These are phyloP conservation scores for Hydra vulgaris DNA, from an alignment of 30 jellyfish, hydroid and myxozoan species.

Conservation along the genomic window DNA sequence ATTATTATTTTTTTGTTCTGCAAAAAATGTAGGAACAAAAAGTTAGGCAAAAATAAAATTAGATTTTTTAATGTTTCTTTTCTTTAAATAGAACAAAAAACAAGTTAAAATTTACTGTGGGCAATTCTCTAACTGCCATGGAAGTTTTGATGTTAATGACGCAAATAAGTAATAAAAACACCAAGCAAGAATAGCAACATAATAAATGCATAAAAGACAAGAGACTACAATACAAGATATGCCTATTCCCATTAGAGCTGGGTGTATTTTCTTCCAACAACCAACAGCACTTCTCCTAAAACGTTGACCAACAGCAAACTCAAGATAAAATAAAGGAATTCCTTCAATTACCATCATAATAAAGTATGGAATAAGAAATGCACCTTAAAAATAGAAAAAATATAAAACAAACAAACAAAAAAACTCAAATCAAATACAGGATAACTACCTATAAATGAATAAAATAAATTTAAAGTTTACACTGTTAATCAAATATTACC, in stretches of 20 bases:
- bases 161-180: constrained; percentile 56
- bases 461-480: too few relatives aligned
- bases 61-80: too few relatives aligned
- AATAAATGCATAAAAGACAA: constrained; percentile 63
- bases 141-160: constrained; percentile 55
- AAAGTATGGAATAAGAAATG: constrained; percentile 73
- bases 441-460: too few relatives aligned
- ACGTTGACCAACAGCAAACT: constrained; percentile 83
- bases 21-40: too few relatives aligned
- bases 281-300: constrained; percentile 65
- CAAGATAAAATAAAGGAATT: constrained; percentile 75
- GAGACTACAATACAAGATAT: constrained; percentile 70
- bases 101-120: constrained; percentile 32
- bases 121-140: constrained; percentile 56
- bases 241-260: constrained; percentile 79
- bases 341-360: constrained; percentile 92
- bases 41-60: too few relatives aligned
- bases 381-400: constrained; percentile 37
- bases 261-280: constrained; percentile 70
- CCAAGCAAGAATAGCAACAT: constrained; percentile 77
- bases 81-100: too few relatives aligned
- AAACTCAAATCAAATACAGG: too few relatives aligned
- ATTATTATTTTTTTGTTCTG: not conserved
- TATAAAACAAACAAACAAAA: too few relatives aligned
- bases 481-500: too few relatives aligned